Evolutionary conservation across 1,140 invertebrate genomes (phyloP), one percentile per base, ranked within the genome.

Genomic region (Pseudomyrmex flavicornis): DNA sequence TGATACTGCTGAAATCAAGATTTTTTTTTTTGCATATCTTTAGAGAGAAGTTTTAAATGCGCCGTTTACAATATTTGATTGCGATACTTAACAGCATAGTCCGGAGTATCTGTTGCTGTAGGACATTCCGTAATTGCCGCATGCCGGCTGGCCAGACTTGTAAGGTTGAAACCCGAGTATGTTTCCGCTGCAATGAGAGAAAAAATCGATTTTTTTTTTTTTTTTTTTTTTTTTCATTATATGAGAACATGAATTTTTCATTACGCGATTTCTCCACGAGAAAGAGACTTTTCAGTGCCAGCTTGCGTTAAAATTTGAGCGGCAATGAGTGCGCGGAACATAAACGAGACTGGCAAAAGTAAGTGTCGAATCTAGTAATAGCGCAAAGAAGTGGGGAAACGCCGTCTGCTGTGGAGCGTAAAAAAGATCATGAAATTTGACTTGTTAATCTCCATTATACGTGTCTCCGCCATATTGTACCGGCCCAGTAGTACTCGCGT

Each of bases 111-210:
- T 96, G 83, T 95, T 95, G 4, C 97, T 97, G 75, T 96, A 95
- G 20, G 94, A 94, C 87, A 97, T 95, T 86, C 97, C 96, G 89
- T 96, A 96, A 63, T 93, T 95, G 75, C 95, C 95, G 94, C 97
- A 98, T 59, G 96, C 95, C 20, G 97, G 97, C 90, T 95, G 95
- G 56, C 97, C 97, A 77, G 95, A 96, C 92, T 96, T 95, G 93
- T 98, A 98, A 10, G 97, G 97, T 76, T 95, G 95, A 84, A 95
- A 95, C 66, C 97, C 97, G 68, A 97, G 95, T 52, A 98, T 95
- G 89, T 98, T 98, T 74, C 97, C 97, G 85, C 96, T 97, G 92
- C 17, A 91, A 91, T 59, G 15, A 76, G 52, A 44, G 13, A 48
- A 46, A 22, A 44, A 2, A 2, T 5, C n/a, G 7, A 54, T 1